Evolutionary conservation across 92 coral and sea anemone species (phyloP).

Genomic region (Paramuricea clavata): DNA sequence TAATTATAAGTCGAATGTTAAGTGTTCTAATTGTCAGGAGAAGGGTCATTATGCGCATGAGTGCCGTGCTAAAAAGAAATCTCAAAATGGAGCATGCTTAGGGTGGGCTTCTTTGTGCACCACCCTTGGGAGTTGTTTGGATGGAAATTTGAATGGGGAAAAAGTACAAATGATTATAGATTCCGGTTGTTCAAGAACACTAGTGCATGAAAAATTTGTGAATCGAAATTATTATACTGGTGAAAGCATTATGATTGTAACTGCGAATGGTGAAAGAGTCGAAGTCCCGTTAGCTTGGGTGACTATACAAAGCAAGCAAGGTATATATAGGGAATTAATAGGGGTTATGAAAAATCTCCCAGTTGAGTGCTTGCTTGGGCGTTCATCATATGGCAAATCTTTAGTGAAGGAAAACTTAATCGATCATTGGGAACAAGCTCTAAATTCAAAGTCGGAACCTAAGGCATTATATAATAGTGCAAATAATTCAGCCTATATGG

Average conservation of each 20-base stretch:
- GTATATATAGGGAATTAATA: neutral
- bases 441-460: neutral
- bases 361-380: conserved; percentile 66
- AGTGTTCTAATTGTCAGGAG: conserved; percentile 38
- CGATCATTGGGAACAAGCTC: neutral
- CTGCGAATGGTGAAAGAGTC: conserved; percentile 63
- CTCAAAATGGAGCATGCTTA: conserved; percentile 24
- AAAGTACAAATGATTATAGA: conserved; percentile 57
- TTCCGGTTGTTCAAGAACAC: conserved; percentile 65
- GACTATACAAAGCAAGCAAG: neutral
- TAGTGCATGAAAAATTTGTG: conserved; percentile 54
- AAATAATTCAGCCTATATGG: neutral
- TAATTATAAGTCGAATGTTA: neutral
- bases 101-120: neutral
- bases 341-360: conserved; percentile 49
- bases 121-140: neutral
- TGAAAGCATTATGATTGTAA: neutral
- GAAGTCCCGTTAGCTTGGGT: conserved; percentile 63
- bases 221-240: neutral
- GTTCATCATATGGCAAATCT: conserved; percentile 58
- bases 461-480: neutral
- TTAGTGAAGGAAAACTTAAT: conserved; percentile 29
- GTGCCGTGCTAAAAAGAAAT: conserved; percentile 35
- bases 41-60: conserved; percentile 37
- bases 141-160: conserved; percentile 29